Base-by-base conservation (phyloP, 1,140 invertebrate genomes). In the Colletes latitarsis region DNA sequence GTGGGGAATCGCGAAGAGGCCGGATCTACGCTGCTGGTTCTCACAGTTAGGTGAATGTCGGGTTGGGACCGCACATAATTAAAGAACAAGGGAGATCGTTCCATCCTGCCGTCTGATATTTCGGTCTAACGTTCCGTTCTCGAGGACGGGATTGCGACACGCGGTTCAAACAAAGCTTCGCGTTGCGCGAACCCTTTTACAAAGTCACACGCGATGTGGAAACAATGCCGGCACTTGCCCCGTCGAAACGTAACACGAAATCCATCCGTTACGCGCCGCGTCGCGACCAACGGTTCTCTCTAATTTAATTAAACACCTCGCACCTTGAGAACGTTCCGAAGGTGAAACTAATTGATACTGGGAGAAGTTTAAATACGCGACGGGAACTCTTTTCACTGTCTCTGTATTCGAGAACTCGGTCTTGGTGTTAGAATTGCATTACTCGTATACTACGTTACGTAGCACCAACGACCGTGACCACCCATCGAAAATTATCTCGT, bases 11-110 rank as follows among this genome's bases (percentile, higher is more conserved):
- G 15, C 67, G 68, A 41, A 57, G 66, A 67, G 85, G 72, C 86
- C 86, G 86, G 86, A 87, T 84, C 68, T 86, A 87, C 86, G 86
- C 85, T 87, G 58, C 43, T 87, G 86, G 71, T 87, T 87, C 85
- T 84, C 85, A 84, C 86, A 84, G 86, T 82, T 84, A 84, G 64
- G 57, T 71, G 86, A 87, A 86, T 69, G 77, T 73, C 70, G 85
- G 76, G 72, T 62, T 69, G 81, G 69, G 83, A 76, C 57, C 55
- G 75, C 70, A 60, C 77, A 82, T 86, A 87, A 87, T 87, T 87
- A 86, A 84, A 87, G 85, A 87, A 87, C 85, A 80, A 80, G 46
- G 66, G 80, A 43, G 68, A 49, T 63, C 66, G 83, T 82, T 86
- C 73, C 81, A 63, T 71, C 6, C 43, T 14, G 19, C 19, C 15